Base-by-base conservation (phyloP, 2,888 invertebrate genomes). In the Horisme vitalbata region DNA sequence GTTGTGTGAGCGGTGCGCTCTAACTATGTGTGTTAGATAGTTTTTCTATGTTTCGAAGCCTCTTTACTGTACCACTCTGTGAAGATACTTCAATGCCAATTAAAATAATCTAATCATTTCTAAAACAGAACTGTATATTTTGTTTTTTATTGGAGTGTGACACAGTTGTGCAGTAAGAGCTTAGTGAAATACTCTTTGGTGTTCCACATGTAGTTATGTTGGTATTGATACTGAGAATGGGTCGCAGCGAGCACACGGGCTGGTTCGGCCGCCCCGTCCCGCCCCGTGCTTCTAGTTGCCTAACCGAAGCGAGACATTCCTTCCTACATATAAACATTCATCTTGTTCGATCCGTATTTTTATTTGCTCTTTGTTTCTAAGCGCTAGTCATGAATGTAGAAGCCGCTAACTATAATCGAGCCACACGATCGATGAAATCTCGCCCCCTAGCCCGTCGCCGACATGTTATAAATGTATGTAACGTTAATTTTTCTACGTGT, bases 401-500 rank as follows among this genome's bases (percentile, higher is more conserved):
- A 65, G 66, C 72, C 55, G 71, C 65, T 72, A 66, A 57, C 57
- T 55, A 55, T 34, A 57, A 55, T 59, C 62, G 63, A 63, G 59
- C 65, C 49, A 43, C 45, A 45, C 48, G 39, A 49, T 38, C 30
- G 28, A 28, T 27, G 45, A 41, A 14, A 23, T 44, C 51, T 45
- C 35, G 26, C 28, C 45, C 45, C 51, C 44, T 32, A 26, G 8
- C 32, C 39, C 52, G 62, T 53, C 41, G 41, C 41, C 18, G 39
- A 27, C 47, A 68, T 74, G 61, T 71, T 70, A 67, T 73, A 79
- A 81, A 82, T 81, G 69, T 86, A 78, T 84, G 79, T 89, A 90
- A 90, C 89, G 82, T 83, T 83, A 84, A 89, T 90, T 88, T 90
- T 90, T 90, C 82, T 90, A 89, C 88, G 87, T 90, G 83, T 90